Base-by-base conservation (phyloP, 1,140 invertebrate species). In the Triops cancriformis region DNA sequence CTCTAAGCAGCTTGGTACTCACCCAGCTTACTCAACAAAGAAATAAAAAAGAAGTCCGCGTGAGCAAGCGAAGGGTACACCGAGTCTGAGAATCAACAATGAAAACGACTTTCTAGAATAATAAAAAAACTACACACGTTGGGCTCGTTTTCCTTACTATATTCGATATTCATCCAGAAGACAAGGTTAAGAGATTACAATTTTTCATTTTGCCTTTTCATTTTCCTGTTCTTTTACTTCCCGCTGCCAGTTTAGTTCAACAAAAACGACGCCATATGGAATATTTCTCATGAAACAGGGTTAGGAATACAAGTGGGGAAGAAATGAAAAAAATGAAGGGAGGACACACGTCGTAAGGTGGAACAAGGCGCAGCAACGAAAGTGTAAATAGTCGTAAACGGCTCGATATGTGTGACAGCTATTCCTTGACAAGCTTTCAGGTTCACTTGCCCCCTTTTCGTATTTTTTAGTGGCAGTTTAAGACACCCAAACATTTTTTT, bases 31-130 rank as follows among this genome's bases (percentile, higher is more conserved):
- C 31, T 37, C 31, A 37, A 37, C 31, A 37, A 37, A 64, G 51
- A 64, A 64, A 23, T 64, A 23, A 64, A 45, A 45, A 45, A 45
- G 43, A n/a, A 37, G 31, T 37, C 31, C 7, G 2, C 31, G 7
- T 7, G 7, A 37, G 31, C 31, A 37, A 37, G 72, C 26, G 41
- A 43, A 18, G 14, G 73, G 88, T 93, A 90, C 84, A 90, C 91
- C 31, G 37, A 31, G 31, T 18, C n/a, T 74, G 26, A 42, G 31
- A 74, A 26, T 37, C 27, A 37, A 1, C 37, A 42, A 37, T 42
- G 73, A 42, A 31, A 42, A 74, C 73, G 73, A 74, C 73, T 41
- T 74, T 9, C 37, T 74, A 74, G 37, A 31, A 31, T 41, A 28
- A 31, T 3, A 74, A 74, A 74, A 31, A 42, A 31, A 31, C 26